Evolutionary conservation across 2,888 invertebrate species (phyloP), one percentile per base, ranked within the genome.

Genomic region (Ligdia adustata): DNA sequence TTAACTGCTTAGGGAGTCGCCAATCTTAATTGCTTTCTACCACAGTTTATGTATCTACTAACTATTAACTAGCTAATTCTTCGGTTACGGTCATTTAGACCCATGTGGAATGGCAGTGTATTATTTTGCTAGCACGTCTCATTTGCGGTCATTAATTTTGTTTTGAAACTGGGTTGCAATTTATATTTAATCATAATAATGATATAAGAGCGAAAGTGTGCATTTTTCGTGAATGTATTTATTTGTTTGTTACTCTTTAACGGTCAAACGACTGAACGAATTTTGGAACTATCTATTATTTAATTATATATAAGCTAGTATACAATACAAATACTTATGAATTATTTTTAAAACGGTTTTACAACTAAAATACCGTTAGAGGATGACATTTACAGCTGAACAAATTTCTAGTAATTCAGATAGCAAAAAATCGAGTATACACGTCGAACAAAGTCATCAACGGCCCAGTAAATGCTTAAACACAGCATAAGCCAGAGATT

Each of bases 1-100:
- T 88, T 87, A 89, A 87, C 86, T 81, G 69, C 73, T 73, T 73
- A 76, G 85, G 83, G 84, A 82, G 81, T 79, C 71, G 76, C 82
- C 82, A 79, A 82, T 87, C 85, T 87, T 88, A 89, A 89, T 88
- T 88, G 85, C 77, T 70, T 69, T 29, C 38, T 29, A 41, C 46
- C 46, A 64, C 75, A 70, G 76, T 72, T 76, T 77, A 73, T 71
- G 69, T 64, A 70, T 62, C 65, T 44, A 26, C 40, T 34, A 43
- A 45, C 45, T 46, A 46, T 40, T 47, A 47, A 41, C 31, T 41
- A 26, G 33, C 29, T 60, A 64, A 64, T 49, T 42, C 48, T 43
- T 43, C 64, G 58, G 56, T 64, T 69, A 74, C 69, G 85, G 84
- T 77, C 82, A 79, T 79, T 82, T 72, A 62, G 77, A 75, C 78